Evolutionary conservation across 2,797 vertebrate species (phyloP).

Genomic region (Silurus lanzhouensis): DNA sequence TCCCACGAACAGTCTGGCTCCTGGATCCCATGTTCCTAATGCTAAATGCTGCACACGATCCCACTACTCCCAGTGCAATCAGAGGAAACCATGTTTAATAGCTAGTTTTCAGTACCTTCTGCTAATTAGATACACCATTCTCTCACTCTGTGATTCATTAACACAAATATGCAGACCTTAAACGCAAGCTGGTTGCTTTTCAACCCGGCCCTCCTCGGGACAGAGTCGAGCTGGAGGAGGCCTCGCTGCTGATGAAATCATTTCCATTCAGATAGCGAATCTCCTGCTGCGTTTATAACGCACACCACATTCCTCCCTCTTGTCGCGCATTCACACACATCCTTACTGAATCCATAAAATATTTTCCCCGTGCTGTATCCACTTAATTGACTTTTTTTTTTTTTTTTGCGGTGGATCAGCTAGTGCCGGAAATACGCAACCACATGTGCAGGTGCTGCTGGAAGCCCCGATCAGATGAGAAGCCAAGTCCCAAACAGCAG

Average conservation of each 20-base stretch:
- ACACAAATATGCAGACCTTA: constrained; percentile 39
- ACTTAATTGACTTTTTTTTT: constrained; percentile 66
- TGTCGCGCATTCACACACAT: constrained; percentile 46
- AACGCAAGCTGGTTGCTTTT: constrained; percentile 45
- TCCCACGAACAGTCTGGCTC: constrained; percentile 13
- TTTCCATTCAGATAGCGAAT: constrained; percentile 53
- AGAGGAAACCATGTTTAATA: constrained; percentile 63
- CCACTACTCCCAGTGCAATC: constrained; percentile 41
- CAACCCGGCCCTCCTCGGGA: constrained; percentile 43
- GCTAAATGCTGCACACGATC: constrained; percentile 56
- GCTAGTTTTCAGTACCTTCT: constrained; percentile 43
- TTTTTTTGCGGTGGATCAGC: constrained; percentile 65
- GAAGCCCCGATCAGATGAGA: constrained; percentile 22
- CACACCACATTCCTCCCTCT: constrained; percentile 47
- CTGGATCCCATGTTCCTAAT: constrained; percentile 44
- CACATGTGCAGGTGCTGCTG: constrained; percentile 70
- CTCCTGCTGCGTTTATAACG: constrained; percentile 49
- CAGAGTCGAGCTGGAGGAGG: constrained; percentile 36
- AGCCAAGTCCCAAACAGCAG: constrained; percentile 45
- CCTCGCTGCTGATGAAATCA: constrained; percentile 48
- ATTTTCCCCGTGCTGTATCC: constrained; percentile 49
- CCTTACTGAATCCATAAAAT: constrained; percentile 50
- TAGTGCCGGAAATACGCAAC: constrained; percentile 65
- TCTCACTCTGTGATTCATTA: constrained; percentile 46
- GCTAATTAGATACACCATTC: constrained; percentile 50